phyloP scores from a whole-genome alignment of 2,888 invertebrate genomes.

The Zonitis immaculata region DNA sequence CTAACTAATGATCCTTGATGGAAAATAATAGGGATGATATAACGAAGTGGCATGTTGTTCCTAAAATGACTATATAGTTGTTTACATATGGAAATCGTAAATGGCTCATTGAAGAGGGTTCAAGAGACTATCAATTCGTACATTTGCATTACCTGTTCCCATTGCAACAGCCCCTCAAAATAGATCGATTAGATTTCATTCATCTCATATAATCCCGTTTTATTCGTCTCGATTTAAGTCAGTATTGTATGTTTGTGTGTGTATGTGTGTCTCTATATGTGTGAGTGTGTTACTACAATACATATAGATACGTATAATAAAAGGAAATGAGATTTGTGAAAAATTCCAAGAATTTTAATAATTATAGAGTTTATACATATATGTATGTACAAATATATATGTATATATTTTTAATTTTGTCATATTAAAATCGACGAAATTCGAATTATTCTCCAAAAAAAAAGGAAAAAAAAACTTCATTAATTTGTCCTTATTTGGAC shows the following conservation, averaged over 20 bases:
- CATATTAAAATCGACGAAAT: too few relatives aligned
- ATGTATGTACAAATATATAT: too few relatives aligned
- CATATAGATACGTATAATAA: background rate
- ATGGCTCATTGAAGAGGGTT: constrained; percentile 15
- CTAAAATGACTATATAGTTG: background rate
- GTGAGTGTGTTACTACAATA: too few relatives aligned
- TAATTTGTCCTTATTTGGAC: constrained; percentile 42
- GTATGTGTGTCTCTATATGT: too few relatives aligned
- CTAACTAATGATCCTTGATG: constrained; percentile 1
- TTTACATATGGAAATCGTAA: constrained; percentile 7
- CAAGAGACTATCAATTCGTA: constrained; percentile 11
- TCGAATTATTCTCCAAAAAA: too few relatives aligned
- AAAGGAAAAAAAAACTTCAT: constrained; percentile 28
- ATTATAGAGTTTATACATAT: background rate
- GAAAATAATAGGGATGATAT: constrained; percentile 3
- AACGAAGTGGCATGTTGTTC: constrained; percentile 4
- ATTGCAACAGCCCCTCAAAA: background rate
- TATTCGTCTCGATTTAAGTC: constrained; percentile 18
- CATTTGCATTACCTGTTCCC: constrained; percentile 18
- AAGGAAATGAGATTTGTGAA: constrained; percentile 1
- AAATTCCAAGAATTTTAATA: constrained; percentile 2
- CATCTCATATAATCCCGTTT: constrained; percentile 15
- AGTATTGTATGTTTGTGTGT: constrained; percentile 3
- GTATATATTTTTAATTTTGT: too few relatives aligned
- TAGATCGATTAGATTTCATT: constrained; percentile 22